Evolutionary conservation across 2,113 vertebrate species (phyloP).

Genomic region (Salvelinus namaycush): DNA sequence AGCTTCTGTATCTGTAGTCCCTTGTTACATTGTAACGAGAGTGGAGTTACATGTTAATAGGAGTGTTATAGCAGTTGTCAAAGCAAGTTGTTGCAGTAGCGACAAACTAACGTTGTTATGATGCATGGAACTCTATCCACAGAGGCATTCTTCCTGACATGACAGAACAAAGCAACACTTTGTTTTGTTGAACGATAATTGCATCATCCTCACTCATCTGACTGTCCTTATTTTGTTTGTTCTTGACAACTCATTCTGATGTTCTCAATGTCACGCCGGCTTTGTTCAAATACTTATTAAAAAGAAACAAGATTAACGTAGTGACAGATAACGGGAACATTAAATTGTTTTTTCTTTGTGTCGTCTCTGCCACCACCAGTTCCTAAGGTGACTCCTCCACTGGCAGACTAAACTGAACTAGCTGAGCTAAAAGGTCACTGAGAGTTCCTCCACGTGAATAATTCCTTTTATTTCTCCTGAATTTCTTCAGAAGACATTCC

Average conservation of each 20-base stretch:
- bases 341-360: slow-evolving; percentile 3
- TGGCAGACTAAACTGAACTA: background rate
- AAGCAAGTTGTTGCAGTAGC: background rate
- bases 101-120: no score
- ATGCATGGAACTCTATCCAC: background rate
- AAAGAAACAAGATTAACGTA: slow-evolving; percentile 32
- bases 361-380: background rate
- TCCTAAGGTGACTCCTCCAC: background rate
- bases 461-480: background rate
- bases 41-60: background rate
- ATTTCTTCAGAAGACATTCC: background rate
- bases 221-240: background rate
- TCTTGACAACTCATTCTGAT: background rate
- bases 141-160: slow-evolving; percentile 35
- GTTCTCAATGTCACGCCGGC: slow-evolving; percentile 14
- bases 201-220: background rate
- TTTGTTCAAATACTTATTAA: slow-evolving; percentile 43
- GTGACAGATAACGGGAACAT: slow-evolving; percentile 10
- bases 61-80: slow-evolving; percentile 28
- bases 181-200: slow-evolving; percentile 4
- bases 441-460: background rate
- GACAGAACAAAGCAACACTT: slow-evolving; percentile 3
- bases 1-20: background rate
- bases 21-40: background rate
- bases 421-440: background rate